These are phyloP conservation scores for Nasonia giraulti DNA, from an alignment of 1,140 invertebrate species.

Conservation along the genomic window DNA sequence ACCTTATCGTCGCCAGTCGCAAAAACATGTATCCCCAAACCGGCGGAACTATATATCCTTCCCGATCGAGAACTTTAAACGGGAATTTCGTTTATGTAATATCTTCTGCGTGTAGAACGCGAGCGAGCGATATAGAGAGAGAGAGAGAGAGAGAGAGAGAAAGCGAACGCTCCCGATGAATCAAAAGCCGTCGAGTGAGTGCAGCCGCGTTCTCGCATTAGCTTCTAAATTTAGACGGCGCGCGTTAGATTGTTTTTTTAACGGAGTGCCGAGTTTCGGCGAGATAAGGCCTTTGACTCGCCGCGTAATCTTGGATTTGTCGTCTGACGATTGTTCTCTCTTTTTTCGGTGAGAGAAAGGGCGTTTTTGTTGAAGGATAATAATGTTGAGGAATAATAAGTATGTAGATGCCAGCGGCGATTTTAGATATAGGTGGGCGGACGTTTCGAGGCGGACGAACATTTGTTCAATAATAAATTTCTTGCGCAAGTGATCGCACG, in stretches of 20 bases:
- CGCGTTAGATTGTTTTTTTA: conserved; percentile 33
- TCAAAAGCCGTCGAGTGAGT: conserved; percentile 20
- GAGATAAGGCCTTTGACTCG: conserved; percentile 31
- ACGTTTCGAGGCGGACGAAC: not conserved
- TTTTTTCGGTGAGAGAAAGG: not conserved
- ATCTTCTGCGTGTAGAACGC: not conserved
- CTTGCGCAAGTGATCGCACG: not conserved
- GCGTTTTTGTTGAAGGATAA: not conserved
- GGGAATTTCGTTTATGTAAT: conserved; percentile 45
- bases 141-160: not conserved
- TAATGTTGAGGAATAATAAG: no score
- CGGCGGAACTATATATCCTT: not conserved
- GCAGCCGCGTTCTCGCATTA: conserved; percentile 20
- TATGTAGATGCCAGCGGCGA: not conserved
- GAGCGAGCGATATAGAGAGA: not conserved
- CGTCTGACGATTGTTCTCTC: not conserved
- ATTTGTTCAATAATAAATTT: not conserved
- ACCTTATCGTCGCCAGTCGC: not conserved
- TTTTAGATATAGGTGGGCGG: not conserved
- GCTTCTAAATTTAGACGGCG: conserved; percentile 43
- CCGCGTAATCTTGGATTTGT: conserved; percentile 4
- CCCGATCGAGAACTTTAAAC: conserved; percentile 27
- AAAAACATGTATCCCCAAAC: conserved; percentile 29
- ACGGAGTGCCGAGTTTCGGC: conserved; percentile 26
- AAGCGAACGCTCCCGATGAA: conserved; percentile 33